These are phyloP conservation scores for Sarcophilus harrisii DNA, from an alignment of 2,797 vertebrate genomes.

Conservation along the genomic window DNA sequence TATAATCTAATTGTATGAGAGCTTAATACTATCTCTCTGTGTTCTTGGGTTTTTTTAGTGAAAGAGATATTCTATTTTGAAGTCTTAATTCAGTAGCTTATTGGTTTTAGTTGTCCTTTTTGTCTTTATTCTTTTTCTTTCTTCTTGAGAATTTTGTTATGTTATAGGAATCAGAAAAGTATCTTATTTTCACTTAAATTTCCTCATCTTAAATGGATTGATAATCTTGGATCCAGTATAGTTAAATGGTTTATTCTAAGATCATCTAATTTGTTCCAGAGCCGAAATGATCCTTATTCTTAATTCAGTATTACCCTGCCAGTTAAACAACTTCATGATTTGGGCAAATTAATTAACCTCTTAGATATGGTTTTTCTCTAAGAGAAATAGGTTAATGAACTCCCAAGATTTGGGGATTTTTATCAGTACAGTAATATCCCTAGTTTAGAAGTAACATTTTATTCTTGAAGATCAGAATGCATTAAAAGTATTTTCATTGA, in stretches of 20 bases:
- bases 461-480: background rate
- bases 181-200: conserved; percentile 12
- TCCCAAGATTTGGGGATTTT: background rate
- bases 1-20: background rate
- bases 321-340: background rate
- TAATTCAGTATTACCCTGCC: background rate
- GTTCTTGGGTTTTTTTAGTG: background rate
- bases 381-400: background rate
- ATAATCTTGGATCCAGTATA: background rate
- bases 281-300: background rate
- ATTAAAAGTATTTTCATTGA: background rate
- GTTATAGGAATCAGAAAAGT: background rate
- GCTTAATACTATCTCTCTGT: background rate
- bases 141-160: background rate
- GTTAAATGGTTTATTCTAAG: background rate
- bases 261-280: background rate
- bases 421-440: background rate
- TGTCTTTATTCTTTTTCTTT: background rate
- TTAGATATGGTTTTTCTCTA: background rate
- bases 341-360: background rate
- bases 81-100: background rate
- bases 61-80: background rate
- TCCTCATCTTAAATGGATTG: conserved; percentile 20
- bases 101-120: conserved; percentile 14
- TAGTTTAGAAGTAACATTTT: background rate